Conservation (phyloP, 2,113 vertebrate species). For the Verasper variegatus region DNA sequence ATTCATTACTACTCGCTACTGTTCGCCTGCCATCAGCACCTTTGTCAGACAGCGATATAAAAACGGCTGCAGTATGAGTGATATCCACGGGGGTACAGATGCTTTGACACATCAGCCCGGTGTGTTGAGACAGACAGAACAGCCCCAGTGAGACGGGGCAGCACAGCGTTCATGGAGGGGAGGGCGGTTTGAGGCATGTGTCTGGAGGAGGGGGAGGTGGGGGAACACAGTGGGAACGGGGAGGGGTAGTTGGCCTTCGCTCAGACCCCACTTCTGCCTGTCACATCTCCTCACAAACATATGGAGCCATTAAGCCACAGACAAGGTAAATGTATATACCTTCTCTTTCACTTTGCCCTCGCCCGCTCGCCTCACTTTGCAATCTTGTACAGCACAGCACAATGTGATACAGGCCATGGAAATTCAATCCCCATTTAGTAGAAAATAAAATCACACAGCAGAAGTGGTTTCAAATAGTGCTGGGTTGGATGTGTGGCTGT, state of each 20-base stretch:
- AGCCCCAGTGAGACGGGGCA: conserved; percentile 58
- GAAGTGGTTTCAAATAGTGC: conserved; percentile 83
- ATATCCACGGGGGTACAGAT: conserved; percentile 66
- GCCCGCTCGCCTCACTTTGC: conserved; percentile 70
- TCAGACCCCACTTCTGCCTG: conserved; percentile 84
- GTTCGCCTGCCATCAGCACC: conserved; percentile 57
- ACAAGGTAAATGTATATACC: conserved; percentile 84
- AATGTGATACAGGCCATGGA: conserved; percentile 83
- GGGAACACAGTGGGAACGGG: conserved; percentile 38
- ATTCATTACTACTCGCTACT: conserved; percentile 54
- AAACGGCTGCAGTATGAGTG: conserved; percentile 66
- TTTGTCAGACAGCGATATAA: conserved; percentile 67
- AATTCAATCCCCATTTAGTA: conserved; percentile 84
- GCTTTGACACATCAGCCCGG: conserved; percentile 63
- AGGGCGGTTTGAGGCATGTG: conserved; percentile 70
- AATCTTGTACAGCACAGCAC: conserved; percentile 84
- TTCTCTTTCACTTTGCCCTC: conserved; percentile 73
- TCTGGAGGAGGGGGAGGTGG: conserved; percentile 57
- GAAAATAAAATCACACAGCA: conserved; percentile 82
- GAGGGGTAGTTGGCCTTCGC: conserved; percentile 76
- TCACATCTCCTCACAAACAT: conserved; percentile 86
- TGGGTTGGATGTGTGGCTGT: conserved; percentile 55
- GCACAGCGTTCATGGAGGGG: conserved; percentile 26
- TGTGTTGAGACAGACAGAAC: conserved; percentile 62
- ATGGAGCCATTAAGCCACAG: conserved; percentile 84